Evolutionary conservation across 1,140 invertebrate species (phyloP), one percentile per base, ranked within the genome.

Genomic region (Gerris buenoi): DNA sequence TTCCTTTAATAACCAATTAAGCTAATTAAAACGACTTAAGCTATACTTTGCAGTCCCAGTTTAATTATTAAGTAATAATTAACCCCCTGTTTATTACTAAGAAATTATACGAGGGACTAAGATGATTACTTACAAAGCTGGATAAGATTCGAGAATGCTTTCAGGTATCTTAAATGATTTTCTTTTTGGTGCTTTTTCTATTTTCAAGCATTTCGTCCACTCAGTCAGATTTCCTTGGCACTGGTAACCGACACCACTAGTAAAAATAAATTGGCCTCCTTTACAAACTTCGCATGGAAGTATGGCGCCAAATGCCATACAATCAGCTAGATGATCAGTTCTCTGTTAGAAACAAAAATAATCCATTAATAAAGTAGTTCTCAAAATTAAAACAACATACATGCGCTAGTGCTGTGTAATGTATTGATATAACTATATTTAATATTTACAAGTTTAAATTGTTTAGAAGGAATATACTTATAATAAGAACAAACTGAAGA

Each of bases 141-240:
- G 67, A 69, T 81, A 81, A n/a, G n/a, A n/a, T n/a, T n/a, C 1
- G 88, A 79, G 26, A 85, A 79, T 22, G 77, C 75, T n/a, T n/a
- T n/a, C n/a, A 1, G 93, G 90, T 28, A 97, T 76, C 73, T 82
- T 82, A 72, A 95, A 91, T 60, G 82, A 76, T n/a, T 75, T 82
- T 65, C 91, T 79, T 72, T 87, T 81, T 5, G 95, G 95, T 25
- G 86, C 81, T 71, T 84, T 83, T 0, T 85, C 85, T 10, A 85
- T 74, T 71, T 87, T 85, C 58, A 82, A 80, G 76, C 96, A 98
- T 77, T 90, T 92, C 0, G 90, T 88, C 91, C 93, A 98, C 76
- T 95, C 95, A 25, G 86, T 88, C 29, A 95, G 71, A 76, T 88
- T 80, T 58, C 95, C 95, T 71, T 76, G 79, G 74, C 93, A 96